phyloP scores from a whole-genome alignment of 2,797 vertebrate genomes.

The Micrastur ruficollis region DNA sequence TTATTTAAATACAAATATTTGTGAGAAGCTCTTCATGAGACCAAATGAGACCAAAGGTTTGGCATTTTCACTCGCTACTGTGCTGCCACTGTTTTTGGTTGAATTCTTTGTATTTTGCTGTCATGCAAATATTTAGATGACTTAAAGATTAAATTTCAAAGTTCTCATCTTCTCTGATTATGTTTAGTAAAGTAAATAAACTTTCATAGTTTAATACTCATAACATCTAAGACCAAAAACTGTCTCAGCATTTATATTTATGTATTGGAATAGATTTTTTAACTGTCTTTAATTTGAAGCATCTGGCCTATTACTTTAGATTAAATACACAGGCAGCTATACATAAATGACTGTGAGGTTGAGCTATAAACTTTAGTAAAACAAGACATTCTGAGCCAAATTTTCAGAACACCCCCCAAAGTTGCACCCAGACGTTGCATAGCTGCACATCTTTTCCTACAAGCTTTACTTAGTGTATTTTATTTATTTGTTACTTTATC shows the following conservation, averaged over 20 bases:
- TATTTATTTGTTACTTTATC: background rate
- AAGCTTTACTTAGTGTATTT: background rate
- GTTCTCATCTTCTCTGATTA: background rate
- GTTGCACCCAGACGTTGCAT: background rate
- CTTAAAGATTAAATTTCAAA: conserved; percentile 32
- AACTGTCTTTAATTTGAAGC: conserved; percentile 18
- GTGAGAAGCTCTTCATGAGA: background rate
- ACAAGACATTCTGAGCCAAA: background rate
- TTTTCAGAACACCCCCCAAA: background rate
- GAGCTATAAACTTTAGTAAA: background rate
- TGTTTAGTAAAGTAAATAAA: conserved; percentile 25
- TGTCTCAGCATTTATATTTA: background rate
- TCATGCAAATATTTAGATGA: conserved; percentile 65
- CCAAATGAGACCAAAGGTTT: background rate
- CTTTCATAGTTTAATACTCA: background rate
- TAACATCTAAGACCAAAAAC: background rate
- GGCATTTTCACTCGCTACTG: conserved; percentile 26
- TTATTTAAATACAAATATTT: background rate
- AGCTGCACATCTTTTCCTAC: background rate
- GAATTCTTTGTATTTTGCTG: conserved; percentile 24
- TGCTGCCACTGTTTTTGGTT: conserved; percentile 24
- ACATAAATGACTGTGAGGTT: background rate
- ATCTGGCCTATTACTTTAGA: background rate
- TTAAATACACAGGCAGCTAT: background rate
- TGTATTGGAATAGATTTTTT: background rate